Percentiles rank a stretch among this genome's conserved stretches.
These are phyloP conservation scores for Oceanodroma tethys DNA, from an alignment of 2,113 vertebrate genomes.

Conservation along the genomic window DNA sequence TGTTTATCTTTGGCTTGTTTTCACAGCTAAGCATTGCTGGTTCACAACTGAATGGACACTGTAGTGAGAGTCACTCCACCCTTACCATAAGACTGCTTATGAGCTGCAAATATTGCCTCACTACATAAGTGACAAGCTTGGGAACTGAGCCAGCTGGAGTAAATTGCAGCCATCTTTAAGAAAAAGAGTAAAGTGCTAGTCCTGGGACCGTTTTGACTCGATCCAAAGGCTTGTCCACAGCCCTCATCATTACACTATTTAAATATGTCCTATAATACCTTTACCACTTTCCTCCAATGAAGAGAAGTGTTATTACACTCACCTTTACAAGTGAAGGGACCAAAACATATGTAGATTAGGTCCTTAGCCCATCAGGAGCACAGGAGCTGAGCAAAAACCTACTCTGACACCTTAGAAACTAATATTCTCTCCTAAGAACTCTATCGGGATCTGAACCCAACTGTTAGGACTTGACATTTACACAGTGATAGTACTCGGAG, in stretches of 20 bases:
- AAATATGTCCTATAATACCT: not conserved
- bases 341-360: not conserved
- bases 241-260: not conserved
- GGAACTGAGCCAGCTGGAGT: not conserved
- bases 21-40: not conserved
- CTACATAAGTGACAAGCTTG: not conserved
- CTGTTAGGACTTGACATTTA: not conserved
- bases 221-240: not conserved
- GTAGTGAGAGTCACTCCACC: not conserved
- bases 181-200: not conserved
- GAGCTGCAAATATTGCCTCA: not conserved
- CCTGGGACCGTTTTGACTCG: not conserved
- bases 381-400: not conserved
- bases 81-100: not conserved
- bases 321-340: not conserved
- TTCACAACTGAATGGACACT: not conserved
- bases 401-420: not conserved
- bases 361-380: not conserved
- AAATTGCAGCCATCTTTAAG: not conserved
- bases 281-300: not conserved
- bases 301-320: not conserved
- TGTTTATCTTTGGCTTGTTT: constrained; percentile 32
- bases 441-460: not conserved
- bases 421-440: not conserved
- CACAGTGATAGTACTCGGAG: not conserved